Conservation (phyloP, 2,888 invertebrate genomes). For the Orthosia gothica region DNA sequence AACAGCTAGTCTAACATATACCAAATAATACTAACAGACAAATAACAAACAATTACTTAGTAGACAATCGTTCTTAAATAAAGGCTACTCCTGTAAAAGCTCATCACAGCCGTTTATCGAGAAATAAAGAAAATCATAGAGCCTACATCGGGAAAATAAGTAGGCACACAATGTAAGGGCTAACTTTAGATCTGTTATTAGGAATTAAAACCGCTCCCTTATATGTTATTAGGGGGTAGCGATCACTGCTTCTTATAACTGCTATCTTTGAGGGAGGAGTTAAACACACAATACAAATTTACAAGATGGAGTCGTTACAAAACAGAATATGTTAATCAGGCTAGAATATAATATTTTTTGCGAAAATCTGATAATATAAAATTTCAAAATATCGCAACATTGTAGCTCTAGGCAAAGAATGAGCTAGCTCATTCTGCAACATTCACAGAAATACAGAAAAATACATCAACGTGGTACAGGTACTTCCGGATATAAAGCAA, state of each 20-base stretch:
- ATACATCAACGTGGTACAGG: no score
- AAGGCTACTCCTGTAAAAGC: background rate
- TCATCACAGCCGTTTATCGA: constrained; percentile 10
- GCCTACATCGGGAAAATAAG: background rate
- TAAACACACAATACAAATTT: background rate
- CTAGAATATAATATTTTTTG: no score
- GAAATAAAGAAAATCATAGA: constrained; percentile 2
- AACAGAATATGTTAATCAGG: no score
- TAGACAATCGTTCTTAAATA: background rate
- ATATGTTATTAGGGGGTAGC: background rate
- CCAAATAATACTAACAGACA: background rate
- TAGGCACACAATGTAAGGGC: background rate
- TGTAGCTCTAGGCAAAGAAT: background rate
- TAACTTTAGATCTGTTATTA: background rate
- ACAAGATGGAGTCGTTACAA: background rate
- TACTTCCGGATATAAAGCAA: background rate
- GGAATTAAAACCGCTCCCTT: background rate
- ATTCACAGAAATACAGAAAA: no score
- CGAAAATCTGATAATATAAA: no score
- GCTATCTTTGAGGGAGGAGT: background rate
- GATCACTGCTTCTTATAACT: background rate
- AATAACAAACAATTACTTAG: background rate
- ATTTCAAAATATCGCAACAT: background rate
- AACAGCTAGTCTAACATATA: background rate
- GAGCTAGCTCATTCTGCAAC: no score